Percentiles rank a stretch among this genome's conserved stretches.
Conservation (phyloP, 2,888 invertebrate genomes). For the Lasiommata megera region DNA sequence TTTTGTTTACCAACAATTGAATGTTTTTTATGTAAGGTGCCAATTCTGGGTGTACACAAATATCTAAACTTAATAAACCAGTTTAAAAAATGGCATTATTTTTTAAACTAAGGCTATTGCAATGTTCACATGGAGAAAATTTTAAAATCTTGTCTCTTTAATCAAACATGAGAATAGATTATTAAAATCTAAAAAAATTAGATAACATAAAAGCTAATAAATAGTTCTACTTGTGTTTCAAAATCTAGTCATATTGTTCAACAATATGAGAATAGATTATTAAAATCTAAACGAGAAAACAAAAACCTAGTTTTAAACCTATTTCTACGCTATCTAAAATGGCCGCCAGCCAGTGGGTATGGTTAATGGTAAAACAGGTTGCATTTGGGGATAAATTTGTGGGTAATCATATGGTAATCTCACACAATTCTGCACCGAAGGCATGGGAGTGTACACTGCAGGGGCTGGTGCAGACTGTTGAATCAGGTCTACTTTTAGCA, state of each 20-base stretch:
- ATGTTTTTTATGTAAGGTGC: too few relatives aligned
- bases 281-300: not conserved
- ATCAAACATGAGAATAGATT: slow-evolving; percentile 32
- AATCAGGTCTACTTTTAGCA: slow-evolving; percentile 47
- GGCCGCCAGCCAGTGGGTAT: slow-evolving; percentile 47
- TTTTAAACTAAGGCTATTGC: not conserved
- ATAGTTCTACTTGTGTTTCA: too few relatives aligned
- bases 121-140: slow-evolving; percentile 3
- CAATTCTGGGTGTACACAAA: too few relatives aligned
- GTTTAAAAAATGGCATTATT: too few relatives aligned
- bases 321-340: too few relatives aligned
- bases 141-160: slow-evolving; percentile 37
- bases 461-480: slow-evolving; percentile 44
- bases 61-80: too few relatives aligned
- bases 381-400: slow-evolving; percentile 43
- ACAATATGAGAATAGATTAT: not conserved
- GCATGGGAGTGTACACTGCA: slow-evolving; percentile 44
- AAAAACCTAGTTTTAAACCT: too few relatives aligned
- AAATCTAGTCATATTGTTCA: not conserved
- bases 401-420: slow-evolving; percentile 51
- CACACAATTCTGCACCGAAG: slow-evolving; percentile 40
- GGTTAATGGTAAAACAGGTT: slow-evolving; percentile 43
- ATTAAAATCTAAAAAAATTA: not conserved
- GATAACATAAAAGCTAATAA: not conserved
- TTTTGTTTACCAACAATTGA: too few relatives aligned